Percentiles rank a stretch among this genome's conserved stretches.
Evolutionary conservation across 2,888 invertebrate genomes (phyloP).

Genomic region (Calliphora vomitoria): DNA sequence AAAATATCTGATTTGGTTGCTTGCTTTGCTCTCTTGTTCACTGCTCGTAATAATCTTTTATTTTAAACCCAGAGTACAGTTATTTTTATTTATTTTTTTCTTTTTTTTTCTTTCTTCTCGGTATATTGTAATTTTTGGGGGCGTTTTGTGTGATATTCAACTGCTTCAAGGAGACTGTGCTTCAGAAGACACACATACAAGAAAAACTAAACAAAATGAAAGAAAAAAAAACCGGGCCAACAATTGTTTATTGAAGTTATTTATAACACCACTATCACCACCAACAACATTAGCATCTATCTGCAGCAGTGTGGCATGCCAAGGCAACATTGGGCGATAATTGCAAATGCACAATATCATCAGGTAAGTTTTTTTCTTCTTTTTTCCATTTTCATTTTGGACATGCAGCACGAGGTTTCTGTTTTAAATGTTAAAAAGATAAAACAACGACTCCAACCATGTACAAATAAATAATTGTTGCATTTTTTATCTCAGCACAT

Average conservation of each 20-base stretch:
- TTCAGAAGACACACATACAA: background rate
- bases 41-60: background rate
- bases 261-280: slow-evolving; percentile 47
- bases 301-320: slow-evolving; percentile 28
- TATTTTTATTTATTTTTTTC: slow-evolving; percentile 27
- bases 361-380: slow-evolving; percentile 26
- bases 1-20: slow-evolving; percentile 4
- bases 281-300: slow-evolving; percentile 13
- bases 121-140: slow-evolving; percentile 51
- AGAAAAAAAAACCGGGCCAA: slow-evolving; percentile 44
- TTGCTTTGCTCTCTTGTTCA: slow-evolving; percentile 5
- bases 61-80: slow-evolving; percentile 26
- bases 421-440: slow-evolving; percentile 23
- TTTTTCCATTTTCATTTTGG: background rate
- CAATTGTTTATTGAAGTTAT: slow-evolving; percentile 53
- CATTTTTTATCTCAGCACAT: background rate
- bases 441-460: slow-evolving; percentile 20
- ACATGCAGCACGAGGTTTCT: slow-evolving; percentile 47
- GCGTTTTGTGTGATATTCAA: slow-evolving; percentile 63
- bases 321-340: slow-evolving; percentile 47
- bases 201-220: slow-evolving; percentile 16
- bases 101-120: slow-evolving; percentile 1
- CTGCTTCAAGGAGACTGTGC: slow-evolving; percentile 26
- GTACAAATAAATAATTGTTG: background rate
- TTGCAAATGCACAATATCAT: slow-evolving; percentile 53